Base-by-base conservation (phyloP, 2,113 vertebrate species). In the Erpornis zantholeuca region DNA sequence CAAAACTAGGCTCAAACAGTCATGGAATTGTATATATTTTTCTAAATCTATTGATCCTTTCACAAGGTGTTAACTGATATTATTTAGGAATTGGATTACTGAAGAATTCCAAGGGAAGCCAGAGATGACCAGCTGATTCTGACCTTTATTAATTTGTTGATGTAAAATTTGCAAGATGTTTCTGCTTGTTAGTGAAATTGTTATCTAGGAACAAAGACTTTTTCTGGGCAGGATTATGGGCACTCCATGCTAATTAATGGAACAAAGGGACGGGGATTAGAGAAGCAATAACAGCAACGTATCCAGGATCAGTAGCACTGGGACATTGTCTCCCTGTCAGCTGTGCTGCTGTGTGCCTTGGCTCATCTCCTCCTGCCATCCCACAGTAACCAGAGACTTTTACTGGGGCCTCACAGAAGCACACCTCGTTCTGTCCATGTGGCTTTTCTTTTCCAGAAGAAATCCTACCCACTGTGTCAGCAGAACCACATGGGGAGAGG, bases 271-370 rank as follows among this genome's bases (percentile, higher is more conserved):
- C 75, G 90, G 80, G 76, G 75, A 78, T 88, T 90, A 60, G 17
- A 75, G 90, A 86, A 83, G 87, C 68, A 88, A 66, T 96, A 94
- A 92, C 76, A 94, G 85, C 90, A 68, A 95, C 86, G 73, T 53
- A 77, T 45, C 90, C 88, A 59, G 56, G 71, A 88, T 9, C n/a
- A 52, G 82, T 96, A 82, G 54, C 59, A 24, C 15, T 5, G 12
- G 78, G 87, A 59, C 66, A 36, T 88, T 83, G 66, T 93, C 38
- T 56, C 68, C 50, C 79, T 83, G 75, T 83, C 90, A 88, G 82
- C 87, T 83, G 78, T 36, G 66, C 78, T 77, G 65, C 3, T 92
- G 81, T 89, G 73, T 83, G 79, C 68, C 82, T 94, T 96, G 92
- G 85, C 94, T 60, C 47, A 1, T 90, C 78, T 94, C 12, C 54